Evolutionary conservation across 1,140 invertebrate genomes (phyloP).

Genomic region (Pogonomyrmex californicus): DNA sequence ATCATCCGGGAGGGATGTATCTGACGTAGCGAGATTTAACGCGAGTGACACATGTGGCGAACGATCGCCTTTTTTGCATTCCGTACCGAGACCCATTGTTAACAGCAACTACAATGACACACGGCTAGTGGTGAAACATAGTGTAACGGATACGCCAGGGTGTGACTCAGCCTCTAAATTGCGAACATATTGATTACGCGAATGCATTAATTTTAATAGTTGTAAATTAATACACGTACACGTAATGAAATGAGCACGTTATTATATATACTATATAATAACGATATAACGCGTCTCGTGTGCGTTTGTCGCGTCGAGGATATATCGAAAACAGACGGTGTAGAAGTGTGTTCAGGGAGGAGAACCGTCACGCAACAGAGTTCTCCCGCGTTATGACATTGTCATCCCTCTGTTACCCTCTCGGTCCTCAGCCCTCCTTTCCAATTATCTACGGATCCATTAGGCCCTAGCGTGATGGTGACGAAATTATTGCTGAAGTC

Average conservation of each 20-base stretch:
- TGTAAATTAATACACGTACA: conserved; percentile 24
- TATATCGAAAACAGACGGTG: conserved; percentile 29
- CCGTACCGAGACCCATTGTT: neutral
- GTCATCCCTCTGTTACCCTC: conserved; percentile 71
- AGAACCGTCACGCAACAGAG: conserved; percentile 69
- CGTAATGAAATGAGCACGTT: conserved; percentile 1
- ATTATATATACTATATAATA: neutral
- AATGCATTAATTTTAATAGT: conserved; percentile 24
- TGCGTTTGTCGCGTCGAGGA: conserved; percentile 18
- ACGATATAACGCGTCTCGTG: neutral
- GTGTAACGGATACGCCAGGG: neutral
- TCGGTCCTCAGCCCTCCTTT: conserved; percentile 57
- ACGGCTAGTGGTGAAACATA: neutral
- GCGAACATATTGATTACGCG: neutral
- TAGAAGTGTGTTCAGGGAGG: conserved; percentile 47
- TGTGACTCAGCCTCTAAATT: neutral
- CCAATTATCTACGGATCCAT: conserved; percentile 78
- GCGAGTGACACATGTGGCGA: conserved; percentile 30
- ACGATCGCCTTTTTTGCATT: conserved; percentile 30
- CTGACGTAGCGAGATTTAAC: conserved; percentile 59
- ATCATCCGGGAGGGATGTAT: conserved; percentile 49
- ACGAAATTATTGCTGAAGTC: conserved; percentile 75
- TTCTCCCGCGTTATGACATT: conserved; percentile 74
- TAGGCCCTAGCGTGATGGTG: conserved; percentile 67
- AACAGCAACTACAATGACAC: conserved; percentile 11